Evolutionary conservation across 2,113 vertebrate genomes (phyloP), one percentile per base, ranked within the genome.

Genomic region (Cavia porcellus): DNA sequence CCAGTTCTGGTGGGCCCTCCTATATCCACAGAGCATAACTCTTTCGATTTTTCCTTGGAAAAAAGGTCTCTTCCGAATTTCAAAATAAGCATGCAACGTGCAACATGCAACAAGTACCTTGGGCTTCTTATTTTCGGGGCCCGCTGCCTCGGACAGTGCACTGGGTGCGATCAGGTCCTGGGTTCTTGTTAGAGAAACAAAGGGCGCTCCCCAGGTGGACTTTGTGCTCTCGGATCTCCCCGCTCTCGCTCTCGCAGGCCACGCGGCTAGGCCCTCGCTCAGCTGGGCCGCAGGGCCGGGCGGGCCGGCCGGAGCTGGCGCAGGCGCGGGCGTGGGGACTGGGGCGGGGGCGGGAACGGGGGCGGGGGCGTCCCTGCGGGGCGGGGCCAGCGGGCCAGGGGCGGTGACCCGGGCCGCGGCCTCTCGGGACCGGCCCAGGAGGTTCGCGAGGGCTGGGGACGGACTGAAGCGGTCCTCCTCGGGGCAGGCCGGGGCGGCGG

Each of bases 51-150:
- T 91, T 6, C 30, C 81, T 38, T 22, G 20, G 25, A 64, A 93
- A 79, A 68, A 68, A 85, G 30, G 9, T 52, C 28, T 93, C 62
- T 86, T 95, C 35, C 32, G 2, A 55, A 83, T 80, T 80, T 92
- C 35, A 81, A 89, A 95, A 62, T 75, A 96, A 98, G 77, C 98
- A 99, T 99, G 98, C 98, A 98, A 55, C 95, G 97, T 98, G 91
- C 96, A 95, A 77, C 92, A 1, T 84, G 92, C 95, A 96, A 28
- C 50, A 97, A 97, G 95, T 99, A 99, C 99, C 99, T 99, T 98
- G 89, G 98, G 87, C 98, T 98, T 98, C 98, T 98, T 97, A 98
- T 98, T 98, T 95, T 99, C 98, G 88, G 79, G 89, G 75, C 95
- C 98, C 97, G 98, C 61, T 98, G 96, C 45, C 96, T 93, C 86